These are phyloP conservation scores for Engraulis encrasicolus DNA, from an alignment of 2,113 vertebrate genomes.

Conservation along the genomic window DNA sequence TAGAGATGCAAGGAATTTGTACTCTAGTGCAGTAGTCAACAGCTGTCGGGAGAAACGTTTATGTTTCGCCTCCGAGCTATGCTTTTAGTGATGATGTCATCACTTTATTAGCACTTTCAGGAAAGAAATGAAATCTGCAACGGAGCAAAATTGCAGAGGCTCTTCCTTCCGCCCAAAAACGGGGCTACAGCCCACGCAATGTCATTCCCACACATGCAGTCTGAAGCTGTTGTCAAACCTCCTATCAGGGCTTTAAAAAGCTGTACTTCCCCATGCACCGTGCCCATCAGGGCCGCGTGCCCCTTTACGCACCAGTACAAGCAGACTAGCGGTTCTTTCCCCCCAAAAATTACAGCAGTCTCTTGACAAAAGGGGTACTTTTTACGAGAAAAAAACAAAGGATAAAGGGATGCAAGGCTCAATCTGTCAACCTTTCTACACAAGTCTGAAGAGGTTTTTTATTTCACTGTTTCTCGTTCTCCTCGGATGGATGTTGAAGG, in stretches of 20 bases:
- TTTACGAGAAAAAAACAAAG: background rate
- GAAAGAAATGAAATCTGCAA: background rate
- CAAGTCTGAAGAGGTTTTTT: background rate
- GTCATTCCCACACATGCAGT: constrained; percentile 56
- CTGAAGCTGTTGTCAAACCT: constrained; percentile 40
- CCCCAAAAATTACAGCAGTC: background rate
- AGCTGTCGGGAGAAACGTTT: background rate
- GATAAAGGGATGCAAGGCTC: background rate
- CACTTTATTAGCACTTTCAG: constrained; percentile 2
- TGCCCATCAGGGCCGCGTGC: background rate
- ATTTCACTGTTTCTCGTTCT: background rate
- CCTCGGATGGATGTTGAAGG: constrained; percentile 8
- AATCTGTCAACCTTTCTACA: constrained; percentile 1
- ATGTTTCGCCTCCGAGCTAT: constrained; percentile 7
- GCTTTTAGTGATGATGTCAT: constrained; percentile 2
- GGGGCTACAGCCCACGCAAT: background rate
- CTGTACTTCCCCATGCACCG: background rate
- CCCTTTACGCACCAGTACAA: background rate
- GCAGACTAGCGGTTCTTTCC: background rate
- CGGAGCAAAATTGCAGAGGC: background rate
- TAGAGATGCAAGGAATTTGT: background rate
- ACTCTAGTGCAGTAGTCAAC: background rate
- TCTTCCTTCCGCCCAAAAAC: background rate
- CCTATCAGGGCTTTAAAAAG: background rate
- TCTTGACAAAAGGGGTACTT: background rate